Base-by-base conservation (phyloP, 2,113 vertebrate species). In the Neogobius melanostomus region DNA sequence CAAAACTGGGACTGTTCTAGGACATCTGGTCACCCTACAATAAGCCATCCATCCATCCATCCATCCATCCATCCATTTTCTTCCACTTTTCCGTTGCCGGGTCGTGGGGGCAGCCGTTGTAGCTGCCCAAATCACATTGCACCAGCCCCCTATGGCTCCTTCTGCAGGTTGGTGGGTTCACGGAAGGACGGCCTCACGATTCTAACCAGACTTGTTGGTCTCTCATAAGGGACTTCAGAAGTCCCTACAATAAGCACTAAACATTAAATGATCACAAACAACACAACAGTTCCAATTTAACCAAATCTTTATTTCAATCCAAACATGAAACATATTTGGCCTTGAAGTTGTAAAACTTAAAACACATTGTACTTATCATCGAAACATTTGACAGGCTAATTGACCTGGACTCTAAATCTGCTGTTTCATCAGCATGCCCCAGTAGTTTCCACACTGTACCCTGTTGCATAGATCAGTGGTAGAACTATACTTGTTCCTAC, bases 291-390 rank as follows among this genome's bases (percentile, higher is more conserved):
- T 14, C 1, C 57, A n/a, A 46, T 15, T 52, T 50, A 1, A 46
- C 11, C 17, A 70, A 15, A 16, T 60, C 51, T 79, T 85, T 77
- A 81, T 79, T 85, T 68, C 66, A 81, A 80, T 71, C 82, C n/a
- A 78, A 77, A 80, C 12, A 2, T 77, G 64, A 57, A 80, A 66
- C 54, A 64, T 0, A 2, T 56, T 76, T 57, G 45, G 47, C 45
- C 60, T 61, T 50, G 71, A 85, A 74, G 66, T 28, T 46, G 5
- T 28, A 16, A 16, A 56, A 0, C 48, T 15, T 45, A 0, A 72
- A 77, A 62, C 54, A n/a, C 21, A 59, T 52, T 59, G 56, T 11
- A 48, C 28, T 15, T 63, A 12, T 66, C 36, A 57, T 36, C 12
- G 21, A 43, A 8, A 72, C 14, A 9, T 82, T 83, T 82, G 86